Base-by-base conservation (phyloP, 1,140 invertebrate species). In the Drusus annulatus region DNA sequence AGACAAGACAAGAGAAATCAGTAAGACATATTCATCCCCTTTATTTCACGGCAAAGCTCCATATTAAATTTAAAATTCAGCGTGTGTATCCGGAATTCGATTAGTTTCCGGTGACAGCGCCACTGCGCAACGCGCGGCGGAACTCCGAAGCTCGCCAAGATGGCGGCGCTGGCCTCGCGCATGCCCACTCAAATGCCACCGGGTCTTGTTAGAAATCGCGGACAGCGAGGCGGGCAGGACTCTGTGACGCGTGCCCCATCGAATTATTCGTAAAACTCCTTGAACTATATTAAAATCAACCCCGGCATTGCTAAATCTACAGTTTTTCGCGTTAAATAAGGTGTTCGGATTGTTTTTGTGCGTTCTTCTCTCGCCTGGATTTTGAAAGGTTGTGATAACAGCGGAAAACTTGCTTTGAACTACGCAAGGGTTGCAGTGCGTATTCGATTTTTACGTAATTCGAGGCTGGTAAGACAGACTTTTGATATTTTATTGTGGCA, bases 41-140 rank as follows among this genome's bases (percentile, higher is more conserved):
- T 45, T 45, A 45, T 45, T 45, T 45, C 16, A 73, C 31, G 78
- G 36, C 51, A 58, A 71, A n/a, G 51, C 58, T 45, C 15, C 56
- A 76, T 81, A 81, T 79, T 79, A 81, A 82, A 82, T 80, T 82
- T 82, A 82, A 82, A 82, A 82, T 82, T 82, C 81, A 76, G 81
- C 74, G 77, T 79, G 81, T 82, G 81, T 82, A 77, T 82, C 65
- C 62, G 68, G 78, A 69, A 68, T 82, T 82, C 81, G 81, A 82
- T 82, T 79, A 73, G 69, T 3, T 56, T 51, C 51, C 63, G 81
- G n/a, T 15, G 23, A 31, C 23, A 62, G 76, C 80, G 75, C 73
- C 54, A 58, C 62, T 51, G 75, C 80, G 80, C 68, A 28, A 23
- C 80, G 76, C 63, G 76, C 69, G 56, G 50, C 54, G 16, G 45